Evolutionary conservation across 2,797 vertebrate genomes (phyloP), one percentile per base, ranked within the genome.

Genomic region (Rhynchonycteris naso): DNA sequence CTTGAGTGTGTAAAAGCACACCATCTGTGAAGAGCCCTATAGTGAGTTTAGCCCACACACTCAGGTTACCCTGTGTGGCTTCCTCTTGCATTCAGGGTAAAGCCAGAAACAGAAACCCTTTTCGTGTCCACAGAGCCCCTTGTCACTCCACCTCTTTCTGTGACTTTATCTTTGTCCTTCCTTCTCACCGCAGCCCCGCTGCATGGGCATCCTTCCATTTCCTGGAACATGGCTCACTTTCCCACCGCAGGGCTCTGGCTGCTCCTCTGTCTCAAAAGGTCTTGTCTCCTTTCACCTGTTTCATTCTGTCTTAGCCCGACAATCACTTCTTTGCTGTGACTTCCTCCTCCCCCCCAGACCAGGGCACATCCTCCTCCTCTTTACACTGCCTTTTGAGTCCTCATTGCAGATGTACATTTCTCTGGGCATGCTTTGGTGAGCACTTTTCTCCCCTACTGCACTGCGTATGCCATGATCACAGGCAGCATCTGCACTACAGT

Each of bases 351-450:
- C 61, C 1, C 30, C n/a, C 38, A 30, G 58, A 63, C 2, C 24
- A 58, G 22, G 61, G 19, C n/a, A 18, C 0, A 1, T 38, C 16
- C 54, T 72, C 33, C 19, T 33, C 13, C 6, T 8, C 2, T 54
- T 19, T 0, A 1, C 11, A 4, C 24, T 7, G 8, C 7, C 4
- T 11, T 54, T 38, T 2, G 9, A 63, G 30, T 15, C 2, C 33
- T 28, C 26, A 11, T 15, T 26, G 2, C 35, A 52, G 0, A 9
- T 5, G 8, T 50, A 6, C 7, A 3, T 74, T 68, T 15, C 5
- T 24, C 22, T 54, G n/a, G 18, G 12, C 12, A 16, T 38, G 30
- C 30, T 47, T 47, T 47, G 50, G 21, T 24, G 10, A n/a, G 5
- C 1, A 33, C 54, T n/a, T 61, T 79, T 63, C 56, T 66, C 11